Evolutionary conservation across 2,888 invertebrate species (phyloP).

Genomic region (Phlogophora meticulosa): DNA sequence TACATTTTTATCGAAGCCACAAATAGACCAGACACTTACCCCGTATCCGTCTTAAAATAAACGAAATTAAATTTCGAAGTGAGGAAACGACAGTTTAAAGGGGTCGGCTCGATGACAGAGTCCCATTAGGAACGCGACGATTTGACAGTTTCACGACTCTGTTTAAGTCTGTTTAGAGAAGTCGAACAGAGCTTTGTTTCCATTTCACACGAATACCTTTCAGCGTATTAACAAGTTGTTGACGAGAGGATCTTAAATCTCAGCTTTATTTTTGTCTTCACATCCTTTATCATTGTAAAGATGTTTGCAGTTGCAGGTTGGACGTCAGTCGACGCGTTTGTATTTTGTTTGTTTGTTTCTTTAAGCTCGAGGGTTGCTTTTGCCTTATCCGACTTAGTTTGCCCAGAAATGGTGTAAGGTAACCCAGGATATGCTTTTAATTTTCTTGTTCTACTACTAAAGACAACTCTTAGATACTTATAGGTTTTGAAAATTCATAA

Average conservation of each 20-base stretch:
- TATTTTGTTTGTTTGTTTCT: conserved; percentile 12
- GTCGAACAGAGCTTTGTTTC: conserved; percentile 75
- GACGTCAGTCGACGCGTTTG: conserved; percentile 29
- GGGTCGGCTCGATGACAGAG: conserved; percentile 86
- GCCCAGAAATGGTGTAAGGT: not conserved
- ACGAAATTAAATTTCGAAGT: conserved; percentile 73
- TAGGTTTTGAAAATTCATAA: not conserved
- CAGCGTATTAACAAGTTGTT: conserved; percentile 77
- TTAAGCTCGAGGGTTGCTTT: not conserved
- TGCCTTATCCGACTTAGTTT: not conserved
- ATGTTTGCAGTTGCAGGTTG: conserved; percentile 33
- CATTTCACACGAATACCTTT: conserved; percentile 83
- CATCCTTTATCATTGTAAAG: conserved; percentile 63
- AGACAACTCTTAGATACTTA: not conserved
- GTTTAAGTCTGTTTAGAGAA: conserved; percentile 71
- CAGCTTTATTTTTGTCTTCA: conserved; percentile 60
- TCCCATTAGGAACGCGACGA: conserved; percentile 88
- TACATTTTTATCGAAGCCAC: conserved; percentile 47
- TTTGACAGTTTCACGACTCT: conserved; percentile 82
- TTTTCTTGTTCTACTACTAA: not conserved
- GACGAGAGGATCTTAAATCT: conserved; percentile 53
- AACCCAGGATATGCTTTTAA: not conserved
- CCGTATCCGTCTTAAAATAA: conserved; percentile 71
- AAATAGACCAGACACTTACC: conserved; percentile 69
- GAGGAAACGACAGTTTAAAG: conserved; percentile 87